Conservation (phyloP, 2,797 vertebrate genomes). For the Halcyon smyrnensis region DNA sequence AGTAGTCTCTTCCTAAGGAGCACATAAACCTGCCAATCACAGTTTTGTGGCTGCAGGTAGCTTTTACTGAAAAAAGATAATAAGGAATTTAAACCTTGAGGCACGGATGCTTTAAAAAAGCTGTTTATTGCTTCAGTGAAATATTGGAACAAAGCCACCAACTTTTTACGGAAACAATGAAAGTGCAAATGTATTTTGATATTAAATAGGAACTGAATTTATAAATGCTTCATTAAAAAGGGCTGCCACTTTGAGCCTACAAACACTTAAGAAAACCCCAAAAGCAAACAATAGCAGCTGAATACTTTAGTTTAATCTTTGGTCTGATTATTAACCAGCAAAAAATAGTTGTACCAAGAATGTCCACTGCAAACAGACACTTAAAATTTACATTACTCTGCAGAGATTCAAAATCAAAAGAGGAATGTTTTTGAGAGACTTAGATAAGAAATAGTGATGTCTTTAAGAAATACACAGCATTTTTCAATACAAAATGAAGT, state of each 20-base stretch:
- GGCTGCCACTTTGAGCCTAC: constrained; percentile 35
- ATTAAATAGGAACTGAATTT: constrained; percentile 67
- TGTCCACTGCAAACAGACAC: not conserved
- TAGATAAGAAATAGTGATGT: not conserved
- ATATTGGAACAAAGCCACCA: constrained; percentile 53
- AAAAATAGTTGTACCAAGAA: constrained; percentile 25
- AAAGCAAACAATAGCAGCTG: constrained; percentile 62
- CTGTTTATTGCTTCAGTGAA: constrained; percentile 77
- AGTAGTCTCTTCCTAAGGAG: not conserved
- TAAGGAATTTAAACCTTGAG: not conserved
- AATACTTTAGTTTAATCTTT: constrained; percentile 64
- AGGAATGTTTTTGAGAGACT: constrained; percentile 65
- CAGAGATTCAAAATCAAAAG: constrained; percentile 36
- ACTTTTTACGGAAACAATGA: constrained; percentile 51
- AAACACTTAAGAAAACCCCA: not conserved
- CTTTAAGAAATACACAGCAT: constrained; percentile 29
- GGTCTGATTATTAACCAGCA: constrained; percentile 68
- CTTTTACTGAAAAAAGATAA: not conserved
- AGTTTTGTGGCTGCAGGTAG: not conserved
- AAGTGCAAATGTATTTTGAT: constrained; percentile 76
- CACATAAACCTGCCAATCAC: not conserved
- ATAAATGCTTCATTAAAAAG: not conserved
- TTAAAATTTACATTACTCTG: constrained; percentile 19
- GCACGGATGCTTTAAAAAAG: constrained; percentile 11
- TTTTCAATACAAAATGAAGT: constrained; percentile 30